phyloP scores from a whole-genome alignment of 2,113 vertebrate species.

The Spermophilus dauricus region DNA sequence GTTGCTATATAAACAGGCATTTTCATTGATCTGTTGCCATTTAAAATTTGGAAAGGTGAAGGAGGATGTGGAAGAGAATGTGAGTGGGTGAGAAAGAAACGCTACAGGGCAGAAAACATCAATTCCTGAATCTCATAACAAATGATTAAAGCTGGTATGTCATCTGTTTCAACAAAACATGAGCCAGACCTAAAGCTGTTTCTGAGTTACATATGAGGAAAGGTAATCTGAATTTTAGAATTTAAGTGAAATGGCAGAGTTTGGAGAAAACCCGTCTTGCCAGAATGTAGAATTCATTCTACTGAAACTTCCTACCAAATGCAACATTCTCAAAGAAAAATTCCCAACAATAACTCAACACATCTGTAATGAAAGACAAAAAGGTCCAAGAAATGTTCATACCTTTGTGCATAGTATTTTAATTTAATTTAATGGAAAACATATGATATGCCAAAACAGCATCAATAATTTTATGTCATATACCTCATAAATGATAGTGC shows the following conservation, averaged over 20 bases:
- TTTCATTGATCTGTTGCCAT: slow-evolving; percentile 56
- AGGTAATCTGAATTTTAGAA: background rate
- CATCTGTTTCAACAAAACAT: slow-evolving; percentile 27
- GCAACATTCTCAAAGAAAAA: background rate
- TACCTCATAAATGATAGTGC: background rate
- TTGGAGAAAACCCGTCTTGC: background rate
- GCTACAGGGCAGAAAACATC: background rate
- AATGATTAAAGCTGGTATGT: background rate
- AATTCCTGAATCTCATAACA: slow-evolving; percentile 26
- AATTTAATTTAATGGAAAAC: slow-evolving; percentile 14
- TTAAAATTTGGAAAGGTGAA: slow-evolving; percentile 47
- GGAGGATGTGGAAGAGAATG: slow-evolving; percentile 30
- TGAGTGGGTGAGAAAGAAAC: slow-evolving; percentile 52
- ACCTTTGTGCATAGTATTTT: background rate
- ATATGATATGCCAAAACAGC: background rate
- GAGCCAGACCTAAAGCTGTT: background rate
- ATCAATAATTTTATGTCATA: background rate
- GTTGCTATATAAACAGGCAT: slow-evolving; percentile 11
- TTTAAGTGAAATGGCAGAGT: background rate
- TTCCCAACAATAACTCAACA: background rate
- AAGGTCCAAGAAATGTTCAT: background rate
- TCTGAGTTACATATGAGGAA: background rate
- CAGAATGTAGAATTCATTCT: background rate
- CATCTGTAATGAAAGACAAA: background rate
- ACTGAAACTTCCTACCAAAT: background rate